Base-by-base conservation (phyloP, 1,140 invertebrate species). In the Cherax destructor region DNA sequence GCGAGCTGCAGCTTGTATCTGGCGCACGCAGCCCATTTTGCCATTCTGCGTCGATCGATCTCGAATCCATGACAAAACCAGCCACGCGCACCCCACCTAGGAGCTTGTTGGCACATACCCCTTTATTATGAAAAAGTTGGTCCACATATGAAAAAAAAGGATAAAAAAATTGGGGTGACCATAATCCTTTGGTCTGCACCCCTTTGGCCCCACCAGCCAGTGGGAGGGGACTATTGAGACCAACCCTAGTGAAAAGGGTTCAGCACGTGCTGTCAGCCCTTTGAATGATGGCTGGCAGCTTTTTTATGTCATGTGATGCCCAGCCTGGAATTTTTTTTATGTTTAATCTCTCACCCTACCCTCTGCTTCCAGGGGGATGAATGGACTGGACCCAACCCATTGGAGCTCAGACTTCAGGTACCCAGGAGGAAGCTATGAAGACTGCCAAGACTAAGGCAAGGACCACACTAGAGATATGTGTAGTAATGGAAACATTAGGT, bases 301-400 rank as follows among this genome's bases (percentile, higher is more conserved):
- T 88, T 88, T 88, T 88, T 88, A 88, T 88, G 86, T 88, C 16
- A 88, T 88, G 86, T 88, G 86, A 88, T 88, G 86, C 86, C 86
- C 86, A 79, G 86, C 50, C 86, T 88, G 86, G 86, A n/a, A 80
- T 77, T 87, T 88, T 88, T 87, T 88, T 78, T 88, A 79, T 87
- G 47, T 88, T 41, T 88, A 88, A 88, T 88, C 86, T 88, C 77
- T 88, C 77, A 79, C 77, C 86, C 86, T 50, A n/a, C 86, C 85
- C 85, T 86, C 74, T 78, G 72, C 72, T 86, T 77, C 83, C 65
- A 85, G 69, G 69, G 83, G 83, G 83, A 85, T 85, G 83, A 85
- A 85, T 85, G 65, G 69, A 7, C 59, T 49, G 59, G n/a, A 69
- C 61, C 83, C 83, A 85, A 85, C 83, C 83, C 83, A 85, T 85